A percentile compares a stretch with the other conserved stretches of the same genome.
These are phyloP conservation scores for Penaeus japonicus DNA, from an alignment of 1,140 invertebrate genomes.

Conservation along the genomic window DNA sequence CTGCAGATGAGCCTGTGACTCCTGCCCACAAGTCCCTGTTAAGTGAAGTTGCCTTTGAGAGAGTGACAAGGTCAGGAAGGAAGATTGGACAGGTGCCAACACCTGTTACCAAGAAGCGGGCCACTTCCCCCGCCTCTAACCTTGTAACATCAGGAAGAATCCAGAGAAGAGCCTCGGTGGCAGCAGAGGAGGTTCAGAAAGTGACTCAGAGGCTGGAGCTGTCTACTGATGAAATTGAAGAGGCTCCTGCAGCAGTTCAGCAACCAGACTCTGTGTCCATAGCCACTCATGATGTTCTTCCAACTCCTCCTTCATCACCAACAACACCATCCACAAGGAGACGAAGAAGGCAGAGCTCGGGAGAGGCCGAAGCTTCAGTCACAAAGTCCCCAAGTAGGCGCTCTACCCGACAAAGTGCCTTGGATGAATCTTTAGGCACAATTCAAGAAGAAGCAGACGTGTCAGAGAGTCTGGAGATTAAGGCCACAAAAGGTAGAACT, in stretches of 20 bases:
- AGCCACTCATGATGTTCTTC: background rate
- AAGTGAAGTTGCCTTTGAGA: background rate
- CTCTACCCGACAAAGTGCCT: background rate
- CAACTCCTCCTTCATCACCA: background rate
- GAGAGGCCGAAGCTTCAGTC: background rate
- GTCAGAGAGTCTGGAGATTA: background rate
- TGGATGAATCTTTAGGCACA: constrained; percentile 15
- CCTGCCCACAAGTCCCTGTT: background rate
- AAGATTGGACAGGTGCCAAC: constrained; percentile 24
- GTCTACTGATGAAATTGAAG: background rate
- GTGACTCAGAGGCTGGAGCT: constrained; percentile 23
- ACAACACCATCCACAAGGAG: background rate
- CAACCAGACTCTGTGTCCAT: background rate
- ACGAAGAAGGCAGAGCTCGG: background rate
- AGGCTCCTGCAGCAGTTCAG: background rate
- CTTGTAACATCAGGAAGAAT: background rate
- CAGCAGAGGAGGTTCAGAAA: background rate
- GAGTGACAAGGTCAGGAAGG: constrained; percentile 21
- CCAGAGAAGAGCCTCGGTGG: background rate
- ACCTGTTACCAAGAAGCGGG: background rate
- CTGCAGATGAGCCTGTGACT: background rate
- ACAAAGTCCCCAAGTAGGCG: background rate
- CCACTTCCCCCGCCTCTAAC: background rate
- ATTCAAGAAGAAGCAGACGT: constrained; percentile 16
- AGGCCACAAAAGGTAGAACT: background rate